These are phyloP conservation scores for Drosophila histrio DNA, from an alignment of 2,888 invertebrate genomes.

Conservation along the genomic window DNA sequence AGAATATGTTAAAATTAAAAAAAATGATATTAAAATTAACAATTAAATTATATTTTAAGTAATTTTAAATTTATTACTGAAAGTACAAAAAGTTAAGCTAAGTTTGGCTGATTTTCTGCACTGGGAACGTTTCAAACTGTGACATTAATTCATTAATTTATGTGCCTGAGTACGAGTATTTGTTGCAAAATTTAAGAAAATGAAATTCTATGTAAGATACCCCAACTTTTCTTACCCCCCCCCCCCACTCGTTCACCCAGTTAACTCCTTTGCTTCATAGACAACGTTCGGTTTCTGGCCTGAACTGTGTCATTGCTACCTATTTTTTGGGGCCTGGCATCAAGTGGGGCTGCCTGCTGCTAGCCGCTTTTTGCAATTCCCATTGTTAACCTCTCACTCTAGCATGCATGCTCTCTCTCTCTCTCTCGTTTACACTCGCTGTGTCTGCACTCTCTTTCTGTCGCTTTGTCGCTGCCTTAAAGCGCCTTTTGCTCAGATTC, in stretches of 20 bases:
- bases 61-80: too few relatives aligned
- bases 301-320: slow-evolving; percentile 31
- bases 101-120: too few relatives aligned
- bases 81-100: too few relatives aligned
- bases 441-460: background rate
- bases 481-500: slow-evolving; percentile 37
- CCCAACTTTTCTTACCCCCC: too few relatives aligned
- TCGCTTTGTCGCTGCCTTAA: slow-evolving; percentile 12
- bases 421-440: background rate
- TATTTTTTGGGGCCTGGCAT: slow-evolving; percentile 6
- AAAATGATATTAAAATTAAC: too few relatives aligned
- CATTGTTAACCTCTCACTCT: slow-evolving; percentile 7
- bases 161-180: background rate
- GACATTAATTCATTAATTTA: background rate
- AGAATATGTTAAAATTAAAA: too few relatives aligned
- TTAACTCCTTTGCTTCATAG: background rate
- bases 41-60: too few relatives aligned
- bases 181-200: slow-evolving; percentile 27
- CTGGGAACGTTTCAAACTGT: background rate
- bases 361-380: slow-evolving; percentile 20
- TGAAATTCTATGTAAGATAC: slow-evolving; percentile 23
- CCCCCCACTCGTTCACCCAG: too few relatives aligned
- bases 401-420: background rate
- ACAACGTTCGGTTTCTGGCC: background rate
- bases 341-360: slow-evolving; percentile 26